A percentile compares a stretch with the other conserved stretches of the same genome.
Conservation (phyloP, 2,888 invertebrate genomes). For the Apamea epomidion region DNA sequence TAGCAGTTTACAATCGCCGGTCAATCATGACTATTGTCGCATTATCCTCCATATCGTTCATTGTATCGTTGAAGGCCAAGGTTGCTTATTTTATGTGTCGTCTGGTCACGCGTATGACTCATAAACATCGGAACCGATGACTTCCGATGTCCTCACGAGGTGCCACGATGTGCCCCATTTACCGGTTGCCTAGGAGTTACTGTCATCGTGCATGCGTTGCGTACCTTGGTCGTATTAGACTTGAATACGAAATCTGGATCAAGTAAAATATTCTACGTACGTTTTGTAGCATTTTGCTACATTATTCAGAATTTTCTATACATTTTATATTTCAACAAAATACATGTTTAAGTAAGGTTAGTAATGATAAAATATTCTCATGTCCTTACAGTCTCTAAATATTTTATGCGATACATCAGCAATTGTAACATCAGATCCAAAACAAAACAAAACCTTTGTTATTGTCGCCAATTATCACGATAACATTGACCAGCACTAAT, state of each 20-base stretch:
- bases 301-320: conserved; percentile 8
- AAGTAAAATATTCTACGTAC: conserved; percentile 32
- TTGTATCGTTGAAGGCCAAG: conserved; percentile 46
- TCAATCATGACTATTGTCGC: conserved; percentile 26
- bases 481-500: conserved; percentile 30
- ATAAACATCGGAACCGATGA: conserved; percentile 43
- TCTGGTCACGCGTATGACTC: conserved; percentile 57
- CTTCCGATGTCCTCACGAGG: conserved; percentile 36
- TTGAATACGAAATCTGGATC: conserved; percentile 45
- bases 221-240: background rate
- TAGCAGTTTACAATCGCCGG: conserved; percentile 9
- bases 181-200: conserved; percentile 12
- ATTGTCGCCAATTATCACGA: conserved; percentile 2
- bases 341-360: background rate
- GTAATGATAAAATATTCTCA: background rate
- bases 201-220: conserved; percentile 21
- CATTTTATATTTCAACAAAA: background rate
- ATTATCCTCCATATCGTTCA: conserved; percentile 40
- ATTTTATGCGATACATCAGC: background rate
- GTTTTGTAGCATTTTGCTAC: conserved; percentile 11
- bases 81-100: conserved; percentile 13
- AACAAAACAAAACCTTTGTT: conserved; percentile 24
- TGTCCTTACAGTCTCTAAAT: background rate
- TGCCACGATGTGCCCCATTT: conserved; percentile 27
- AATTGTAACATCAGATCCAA: background rate